Evolutionary conservation across 2,888 invertebrate species (phyloP), one percentile per base, ranked within the genome.

Genomic region (Gasteruption jaculator): DNA sequence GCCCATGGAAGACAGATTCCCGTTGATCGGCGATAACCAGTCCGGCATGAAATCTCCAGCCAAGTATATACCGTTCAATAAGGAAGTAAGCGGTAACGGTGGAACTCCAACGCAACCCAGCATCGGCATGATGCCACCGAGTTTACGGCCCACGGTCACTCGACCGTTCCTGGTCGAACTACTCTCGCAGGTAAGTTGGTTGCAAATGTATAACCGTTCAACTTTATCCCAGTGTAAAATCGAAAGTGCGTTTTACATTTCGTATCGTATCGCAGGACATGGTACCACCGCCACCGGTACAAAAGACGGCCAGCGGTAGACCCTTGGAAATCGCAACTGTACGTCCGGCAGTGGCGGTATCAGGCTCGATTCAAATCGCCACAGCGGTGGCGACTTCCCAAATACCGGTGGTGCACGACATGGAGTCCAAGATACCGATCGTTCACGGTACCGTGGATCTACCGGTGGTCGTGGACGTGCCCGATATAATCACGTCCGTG

Each of bases 391-490:
- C 65, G 4, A 65, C 63, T 7, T 68, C 69, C n/a, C 65, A 65
- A 43, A 63, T 66, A 41, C 68, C 70, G 5, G 63, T 66, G 2
- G 55, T 65, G 7, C 68, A 69, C 25, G 67, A 70, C 15, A 54
- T 60, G 5, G 70, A 70, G 41, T 68, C 69, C 1, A 70, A 64
- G 42, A 68, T 70, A 37, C 69, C 70, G 5, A 68, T 70, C 34
- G 61, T 69, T 34, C 70, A 71, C 39, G 71, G 70, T 3, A 69
- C 68, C 5, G 68, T 71, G 6, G 69, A 71, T 46, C 56, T 70
- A 10, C 70, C 69, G 3, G 57, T 68, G 5, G 57, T 69, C 4
- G 52, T 70, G 29, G 64, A 67, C 30, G 60, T 66, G n/a, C 65
- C 68, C 1, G 60, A 61, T 1, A 60, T 65, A 11, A 52, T 61